Evolutionary conservation across 2,113 vertebrate genomes (phyloP), one percentile per base, ranked within the genome.

Genomic region (Numenius arquata): DNA sequence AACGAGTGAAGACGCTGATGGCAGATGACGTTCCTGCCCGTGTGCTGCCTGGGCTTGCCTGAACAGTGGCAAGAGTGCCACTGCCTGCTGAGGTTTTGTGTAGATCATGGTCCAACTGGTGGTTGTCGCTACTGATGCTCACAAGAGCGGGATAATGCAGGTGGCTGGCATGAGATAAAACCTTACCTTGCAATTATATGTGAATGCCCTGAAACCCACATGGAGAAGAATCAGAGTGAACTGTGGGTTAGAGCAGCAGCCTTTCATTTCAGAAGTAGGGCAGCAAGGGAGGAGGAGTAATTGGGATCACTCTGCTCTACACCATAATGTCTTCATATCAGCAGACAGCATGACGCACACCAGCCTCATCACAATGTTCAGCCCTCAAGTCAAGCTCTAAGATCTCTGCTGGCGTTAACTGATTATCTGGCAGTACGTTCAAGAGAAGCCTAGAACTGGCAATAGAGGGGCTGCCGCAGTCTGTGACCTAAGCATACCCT

Each of bases 371-470:
- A 76, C 30, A 55, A 50, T 0, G 3, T n/a, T 79, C 89, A 96
- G 75, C 50, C 65, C 40, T 63, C 74, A 53, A 88, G 81, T 62
- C 66, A 70, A 68, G 63, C 81, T 74, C 41, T 63, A 50, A 83
- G 85, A 74, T 88, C 75, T 95, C 91, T 95, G 90, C 55, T 14
- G 30, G 85, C 61, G 79, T 77, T 50, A 87, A 77, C 68, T 89
- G 93, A 92, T 93, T 92, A 91, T 73, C 85, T 89, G 72, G 66
- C 61, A 93, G 45, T 21, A 68, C 13, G 9, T 74, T 94, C 36
- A 91, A 96, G 76, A 95, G 81, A 86, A 93, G 77, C 84, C 68
- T 70, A 89, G 76, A 91, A 85, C 56, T 81, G 85, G 88, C 85
- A 90, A 61, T 8, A 62, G 55, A 80, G 56, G 13, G 29, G 81